A percentile compares a stretch with the other conserved stretches of the same genome.
phyloP scores from a whole-genome alignment of 2,888 invertebrate genomes.

The Eucriotettix oculatus region DNA sequence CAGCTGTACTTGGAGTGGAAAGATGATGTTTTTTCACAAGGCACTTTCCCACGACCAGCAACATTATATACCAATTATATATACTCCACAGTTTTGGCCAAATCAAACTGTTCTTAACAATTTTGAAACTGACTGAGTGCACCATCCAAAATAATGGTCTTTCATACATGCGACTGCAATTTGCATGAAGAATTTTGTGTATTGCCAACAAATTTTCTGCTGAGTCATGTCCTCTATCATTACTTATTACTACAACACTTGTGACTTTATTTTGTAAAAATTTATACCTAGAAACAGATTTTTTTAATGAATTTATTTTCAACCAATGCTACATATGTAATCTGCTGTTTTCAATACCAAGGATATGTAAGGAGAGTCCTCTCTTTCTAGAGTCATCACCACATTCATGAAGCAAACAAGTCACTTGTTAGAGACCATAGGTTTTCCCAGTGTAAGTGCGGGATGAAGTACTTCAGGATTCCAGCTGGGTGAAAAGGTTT shows the following conservation, averaged over 20 bases:
- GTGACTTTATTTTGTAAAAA: not conserved
- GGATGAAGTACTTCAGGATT: too few species aligned
- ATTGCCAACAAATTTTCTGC: not conserved
- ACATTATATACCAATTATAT: not conserved
- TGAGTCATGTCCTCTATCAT: not conserved
- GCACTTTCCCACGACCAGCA: not conserved
- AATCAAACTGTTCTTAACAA: not conserved
- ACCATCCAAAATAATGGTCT: not conserved
- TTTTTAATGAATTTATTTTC: too few species aligned
- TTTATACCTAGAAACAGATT: too few species aligned
- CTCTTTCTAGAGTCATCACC: not conserved
- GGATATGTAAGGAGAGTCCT: not conserved
- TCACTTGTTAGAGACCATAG: not conserved
- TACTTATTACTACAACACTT: not conserved
- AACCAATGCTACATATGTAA: too few species aligned
- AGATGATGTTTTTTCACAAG: not conserved
- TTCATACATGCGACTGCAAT: not conserved
- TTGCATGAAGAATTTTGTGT: not conserved
- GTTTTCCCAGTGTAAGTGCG: too few species aligned
- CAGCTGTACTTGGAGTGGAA: not conserved
- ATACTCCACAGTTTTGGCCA: not conserved
- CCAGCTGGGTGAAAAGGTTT: too few species aligned
- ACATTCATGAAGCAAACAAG: not conserved
- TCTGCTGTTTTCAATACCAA: not conserved
- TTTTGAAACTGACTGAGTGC: not conserved